phyloP scores from a whole-genome alignment of 2,113 vertebrate species.

The Corythornis madagascariensis region DNA sequence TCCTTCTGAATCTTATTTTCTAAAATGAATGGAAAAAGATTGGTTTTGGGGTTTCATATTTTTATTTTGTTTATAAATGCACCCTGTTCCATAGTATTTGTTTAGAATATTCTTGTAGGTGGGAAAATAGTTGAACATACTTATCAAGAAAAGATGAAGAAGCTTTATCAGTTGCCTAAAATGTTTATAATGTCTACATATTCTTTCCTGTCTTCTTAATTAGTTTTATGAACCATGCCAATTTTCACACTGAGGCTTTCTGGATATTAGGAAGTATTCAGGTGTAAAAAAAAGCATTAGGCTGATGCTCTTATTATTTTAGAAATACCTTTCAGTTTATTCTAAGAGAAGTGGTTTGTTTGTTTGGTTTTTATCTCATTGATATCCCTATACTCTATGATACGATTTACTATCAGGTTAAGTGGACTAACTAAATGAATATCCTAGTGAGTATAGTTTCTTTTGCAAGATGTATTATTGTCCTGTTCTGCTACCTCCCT shows the following conservation, averaged over 20 bases:
- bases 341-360: neutral
- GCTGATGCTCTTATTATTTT: conserved; percentile 33
- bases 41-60: conserved; percentile 1
- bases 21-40: neutral
- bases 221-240: neutral
- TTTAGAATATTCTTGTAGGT: conserved; percentile 27
- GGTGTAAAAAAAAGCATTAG: conserved; percentile 56
- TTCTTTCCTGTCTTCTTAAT: conserved; percentile 36
- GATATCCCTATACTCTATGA: neutral
- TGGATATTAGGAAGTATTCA: conserved; percentile 51
- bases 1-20: neutral
- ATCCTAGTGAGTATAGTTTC: neutral
- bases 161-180: conserved; percentile 30
- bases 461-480: neutral
- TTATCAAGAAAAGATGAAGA: conserved; percentile 53
- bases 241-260: conserved; percentile 29
- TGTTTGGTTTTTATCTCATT: neutral
- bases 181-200: conserved; percentile 43
- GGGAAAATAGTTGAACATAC: conserved; percentile 27
- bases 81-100: neutral
- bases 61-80: conserved; percentile 28
- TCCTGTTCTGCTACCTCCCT: neutral
- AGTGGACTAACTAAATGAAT: neutral
- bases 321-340: conserved; percentile 6
- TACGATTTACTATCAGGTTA: neutral